Base-by-base conservation (phyloP, 2,888 invertebrate species). In the Mimumesa dahlbomi region DNA sequence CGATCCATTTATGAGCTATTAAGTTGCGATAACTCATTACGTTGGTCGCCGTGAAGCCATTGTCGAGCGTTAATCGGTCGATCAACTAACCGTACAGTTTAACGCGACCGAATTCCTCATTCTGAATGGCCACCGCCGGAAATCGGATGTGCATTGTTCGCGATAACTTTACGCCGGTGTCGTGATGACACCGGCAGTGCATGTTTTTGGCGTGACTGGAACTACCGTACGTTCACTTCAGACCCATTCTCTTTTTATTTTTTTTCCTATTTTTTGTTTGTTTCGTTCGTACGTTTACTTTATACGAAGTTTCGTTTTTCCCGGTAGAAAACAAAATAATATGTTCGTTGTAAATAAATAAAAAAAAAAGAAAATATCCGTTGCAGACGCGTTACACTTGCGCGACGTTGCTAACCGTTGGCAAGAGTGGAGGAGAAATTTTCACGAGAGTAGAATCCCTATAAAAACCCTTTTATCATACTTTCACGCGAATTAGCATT, bases 81-180 rank as follows among this genome's bases (percentile, higher is more conserved):
- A 66, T 71, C 73, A 53, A 46, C 66, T 72, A 66, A 73, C 71
- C 66, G 66, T 57, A 59, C 49, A 61, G 68, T 68, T 74, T 68
- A 63, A 56, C 49, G 48, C 63, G 67, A 67, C 72, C 68, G 73
- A 73, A 74, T 74, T 74, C 64, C 72, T 56, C 18, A 18, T 19
- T 14, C 31, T 61, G 73, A 71, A 73, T 65, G 62, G 36, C 13
- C 45, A 13, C 40, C 34, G 21, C 68, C 77, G 82, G 82, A 82
- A 81, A 79, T 76, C 79, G 79, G 82, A 79, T 81, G 79, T 81
- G 70, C 70, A 76, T 82, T 82, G 82, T 82, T 48, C 65, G 4
- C 50, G 11, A 53, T 49, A 64, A 59, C 38, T 61, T 65, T 42
- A 31, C 57, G 11, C 36, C 52, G 43, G 34, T 9, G 19, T 19